Evolutionary conservation across 1,140 invertebrate species (phyloP), one percentile per base, ranked within the genome.

Genomic region (Hormaphis cornu): DNA sequence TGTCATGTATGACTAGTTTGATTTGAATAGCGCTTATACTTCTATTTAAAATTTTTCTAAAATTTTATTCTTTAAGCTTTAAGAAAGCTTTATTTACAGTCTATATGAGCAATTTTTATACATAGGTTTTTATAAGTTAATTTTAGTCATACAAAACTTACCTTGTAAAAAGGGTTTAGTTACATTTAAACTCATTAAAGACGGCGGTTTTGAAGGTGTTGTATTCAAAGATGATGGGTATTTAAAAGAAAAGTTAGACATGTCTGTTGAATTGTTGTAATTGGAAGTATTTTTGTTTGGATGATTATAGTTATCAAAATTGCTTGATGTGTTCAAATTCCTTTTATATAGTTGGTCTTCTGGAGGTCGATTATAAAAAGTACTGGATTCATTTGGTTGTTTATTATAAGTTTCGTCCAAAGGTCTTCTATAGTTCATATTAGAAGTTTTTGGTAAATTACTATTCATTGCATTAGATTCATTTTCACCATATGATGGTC

Each of bases 131-230:
- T n/a, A n/a, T n/a, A n/a, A n/a, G n/a, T n/a, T n/a, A n/a, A n/a
- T n/a, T n/a, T n/a, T n/a, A n/a, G n/a, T n/a, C n/a, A n/a, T n/a
- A n/a, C n/a, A n/a, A n/a, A n/a, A 20, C 59, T 66, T 48, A 66
- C 59, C 59, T 16, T 44, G 1, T 28, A 16, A 20, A 61, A 44
- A 5, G 7, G 59, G 59, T 48, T 66, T 66, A 16, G 22, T 16
- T 30, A 66, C 22, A n/a, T 66, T 66, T 20, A 66, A 16, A 48
- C 44, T 66, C 9, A 63, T 20, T 20, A 63, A 48, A 12, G 59
- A 66, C 7, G 59, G 44, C 30, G 59, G 59, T 9, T 66, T 66
- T 33, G 59, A 48, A 66, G 18, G 1, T 14, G 18, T 0, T 35
- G 59, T 30, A 33, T 61, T 61, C 14, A 61, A 28, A n/a, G 44